Evolutionary conservation across 2,888 invertebrate genomes (phyloP).

Genomic region (Nephrotoma flavescens): DNA sequence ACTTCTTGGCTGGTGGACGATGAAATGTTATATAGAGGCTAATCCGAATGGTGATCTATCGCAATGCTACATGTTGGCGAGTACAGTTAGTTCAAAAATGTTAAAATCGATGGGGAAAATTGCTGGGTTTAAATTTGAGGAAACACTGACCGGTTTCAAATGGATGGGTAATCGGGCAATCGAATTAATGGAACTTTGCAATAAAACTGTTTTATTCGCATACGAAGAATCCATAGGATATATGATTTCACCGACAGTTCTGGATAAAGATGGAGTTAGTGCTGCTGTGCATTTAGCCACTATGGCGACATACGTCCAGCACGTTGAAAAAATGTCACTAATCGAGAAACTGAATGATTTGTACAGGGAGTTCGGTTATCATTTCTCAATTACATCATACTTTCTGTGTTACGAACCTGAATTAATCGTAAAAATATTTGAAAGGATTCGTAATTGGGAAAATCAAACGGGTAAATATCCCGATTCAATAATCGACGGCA

Average conservation of each 20-base stretch:
- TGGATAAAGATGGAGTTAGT: conserved; percentile 94
- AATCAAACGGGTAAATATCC: conserved; percentile 52
- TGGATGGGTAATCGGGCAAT: conserved; percentile 93
- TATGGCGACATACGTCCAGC: conserved; percentile 53
- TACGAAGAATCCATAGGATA: conserved; percentile 99
- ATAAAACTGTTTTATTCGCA: conserved; percentile 74
- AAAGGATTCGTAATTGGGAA: conserved; percentile 59
- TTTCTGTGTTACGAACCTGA: conserved; percentile 66
- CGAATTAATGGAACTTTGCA: conserved; percentile 46
- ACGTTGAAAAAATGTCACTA: conserved; percentile 40
- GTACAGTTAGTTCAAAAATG: conserved; percentile 95
- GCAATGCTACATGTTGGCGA: conserved; percentile 73
- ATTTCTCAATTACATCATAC: conserved; percentile 78
- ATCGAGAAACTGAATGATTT: conserved; percentile 53
- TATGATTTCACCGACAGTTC: conserved; percentile 77
- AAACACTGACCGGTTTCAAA: conserved; percentile 97
- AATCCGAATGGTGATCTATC: conserved; percentile 33
- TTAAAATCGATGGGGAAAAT: conserved; percentile 61
- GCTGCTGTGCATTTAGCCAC: conserved; percentile 72
- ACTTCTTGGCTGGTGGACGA: conserved; percentile 86
- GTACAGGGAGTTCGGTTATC: conserved; percentile 77
- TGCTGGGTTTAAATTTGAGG: conserved; percentile 63
- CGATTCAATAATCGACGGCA: conserved; percentile 41
- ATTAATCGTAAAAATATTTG: conserved; percentile 60
- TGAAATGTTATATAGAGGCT: conserved; percentile 41